Evolutionary conservation across 1,140 invertebrate genomes (phyloP).

Genomic region (Manduca sexta): DNA sequence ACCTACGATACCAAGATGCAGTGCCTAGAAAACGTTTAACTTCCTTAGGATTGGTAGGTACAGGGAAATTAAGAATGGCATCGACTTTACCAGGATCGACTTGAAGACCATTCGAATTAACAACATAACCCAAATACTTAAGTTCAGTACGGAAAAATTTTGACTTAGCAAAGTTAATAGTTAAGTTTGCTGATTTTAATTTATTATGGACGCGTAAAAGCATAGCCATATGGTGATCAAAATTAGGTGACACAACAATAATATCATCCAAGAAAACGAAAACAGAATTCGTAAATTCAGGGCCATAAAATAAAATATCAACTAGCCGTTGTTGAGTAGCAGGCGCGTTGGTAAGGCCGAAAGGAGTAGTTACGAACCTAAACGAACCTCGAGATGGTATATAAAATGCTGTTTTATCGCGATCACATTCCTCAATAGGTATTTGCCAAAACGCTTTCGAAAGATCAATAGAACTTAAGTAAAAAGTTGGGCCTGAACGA

Average conservation of each 20-base stretch:
- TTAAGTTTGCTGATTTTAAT: constrained; percentile 29
- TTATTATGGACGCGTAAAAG: constrained; percentile 29
- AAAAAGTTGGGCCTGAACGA: too few relatives aligned
- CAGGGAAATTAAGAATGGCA: too few relatives aligned
- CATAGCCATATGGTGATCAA: constrained; percentile 49
- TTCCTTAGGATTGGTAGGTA: too few relatives aligned
- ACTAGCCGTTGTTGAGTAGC: constrained; percentile 18
- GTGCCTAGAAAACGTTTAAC: too few relatives aligned
- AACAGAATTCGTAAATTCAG: constrained; percentile 20
- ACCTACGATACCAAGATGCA: constrained; percentile 54
- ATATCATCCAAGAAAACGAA: constrained; percentile 67
- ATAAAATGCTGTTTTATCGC: constrained; percentile 34
- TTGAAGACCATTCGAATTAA: constrained; percentile 39
- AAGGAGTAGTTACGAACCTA: neutral
- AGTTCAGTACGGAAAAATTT: constrained; percentile 23
- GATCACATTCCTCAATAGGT: constrained; percentile 12
- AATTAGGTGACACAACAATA: constrained; percentile 42
- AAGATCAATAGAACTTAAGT: constrained; percentile 11
- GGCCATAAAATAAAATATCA: constrained; percentile 12
- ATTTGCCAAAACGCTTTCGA: constrained; percentile 48
- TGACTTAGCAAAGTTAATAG: constrained; percentile 30
- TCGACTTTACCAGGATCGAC: constrained; percentile 54
- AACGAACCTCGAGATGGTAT: neutral
- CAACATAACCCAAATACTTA: constrained; percentile 42
- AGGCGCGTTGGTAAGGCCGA: constrained; percentile 9